A percentile compares a stretch with the other conserved stretches of the same genome.
Evolutionary conservation across 2,797 vertebrate genomes (phyloP).

Genomic region (Syngnathus rostellatus): DNA sequence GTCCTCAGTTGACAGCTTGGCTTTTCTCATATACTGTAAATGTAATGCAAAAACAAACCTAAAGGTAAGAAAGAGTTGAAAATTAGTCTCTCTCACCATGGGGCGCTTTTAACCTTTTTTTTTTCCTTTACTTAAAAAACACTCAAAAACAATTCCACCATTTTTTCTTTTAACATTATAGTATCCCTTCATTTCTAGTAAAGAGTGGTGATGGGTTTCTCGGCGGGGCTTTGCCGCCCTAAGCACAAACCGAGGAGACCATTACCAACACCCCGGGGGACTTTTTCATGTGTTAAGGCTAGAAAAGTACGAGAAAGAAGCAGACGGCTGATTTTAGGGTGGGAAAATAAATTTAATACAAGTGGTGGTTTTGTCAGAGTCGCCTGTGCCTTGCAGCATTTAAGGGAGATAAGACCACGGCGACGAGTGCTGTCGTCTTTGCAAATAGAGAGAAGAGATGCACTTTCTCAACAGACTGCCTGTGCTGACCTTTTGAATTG

Average conservation of each 20-base stretch:
- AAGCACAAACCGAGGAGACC: conserved; percentile 38
- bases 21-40: conserved; percentile 29
- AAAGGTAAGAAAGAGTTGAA: conserved; percentile 33
- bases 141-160: conserved; percentile 24
- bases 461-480: conserved; percentile 39
- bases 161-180: conserved; percentile 37
- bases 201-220: conserved; percentile 40
- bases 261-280: conserved; percentile 51
- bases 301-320: conserved; percentile 17
- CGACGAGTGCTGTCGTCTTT: conserved; percentile 53
- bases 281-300: conserved; percentile 8
- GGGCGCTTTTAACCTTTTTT: conserved; percentile 37
- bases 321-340: conserved; percentile 32
- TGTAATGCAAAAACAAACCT: conserved; percentile 36
- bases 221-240: conserved; percentile 49
- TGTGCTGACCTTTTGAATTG: conserved; percentile 62
- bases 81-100: conserved; percentile 23
- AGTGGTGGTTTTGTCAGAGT: conserved; percentile 41
- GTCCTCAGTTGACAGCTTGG: conserved; percentile 3
- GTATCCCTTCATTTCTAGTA: conserved; percentile 31
- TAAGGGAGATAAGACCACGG: conserved; percentile 60
- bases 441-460: conserved; percentile 32
- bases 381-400: conserved; percentile 53
- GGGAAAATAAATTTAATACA: conserved; percentile 58
- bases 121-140: conserved; percentile 43